Evolutionary conservation across 53 echinoderm and acorn worm genomes (phyloP).

Genomic region (Arbacia lixula): DNA sequence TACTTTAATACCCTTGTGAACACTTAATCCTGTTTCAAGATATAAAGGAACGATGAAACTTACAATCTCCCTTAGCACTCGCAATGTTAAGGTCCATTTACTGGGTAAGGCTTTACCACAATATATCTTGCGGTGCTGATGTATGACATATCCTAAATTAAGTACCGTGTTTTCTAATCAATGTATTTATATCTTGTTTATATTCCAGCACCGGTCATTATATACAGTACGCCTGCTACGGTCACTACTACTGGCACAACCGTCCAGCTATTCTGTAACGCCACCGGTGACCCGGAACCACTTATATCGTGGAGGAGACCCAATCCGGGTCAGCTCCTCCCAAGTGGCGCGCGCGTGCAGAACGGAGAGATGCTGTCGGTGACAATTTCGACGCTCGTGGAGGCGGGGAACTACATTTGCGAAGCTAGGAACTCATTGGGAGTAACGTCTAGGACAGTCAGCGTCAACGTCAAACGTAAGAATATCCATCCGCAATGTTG

Average conservation of each 20-base stretch:
- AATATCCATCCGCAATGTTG: too few species aligned
- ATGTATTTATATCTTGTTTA: too few species aligned
- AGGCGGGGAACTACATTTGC: conserved; percentile 26
- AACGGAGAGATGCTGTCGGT: background rate
- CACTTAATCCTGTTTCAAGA: too few species aligned
- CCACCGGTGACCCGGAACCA: conserved; percentile 74
- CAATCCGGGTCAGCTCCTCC: conserved; percentile 43
- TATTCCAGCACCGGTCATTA: conserved; percentile 14
- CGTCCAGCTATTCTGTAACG: conserved; percentile 64
- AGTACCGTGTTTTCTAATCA: too few species aligned
- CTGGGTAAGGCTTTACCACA: too few species aligned
- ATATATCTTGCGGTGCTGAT: too few species aligned
- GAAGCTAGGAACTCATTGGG: conserved; percentile 37
- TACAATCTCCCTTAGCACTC: too few species aligned
- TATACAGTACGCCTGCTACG: conserved; percentile 38
- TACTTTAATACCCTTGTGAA: too few species aligned
- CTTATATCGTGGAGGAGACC: conserved; percentile 52
- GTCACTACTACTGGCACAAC: conserved; percentile 41
- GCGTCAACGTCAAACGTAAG: conserved; percentile 49
- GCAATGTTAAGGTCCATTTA: too few species aligned
- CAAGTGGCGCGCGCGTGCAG: conserved; percentile 17
- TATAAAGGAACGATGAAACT: too few species aligned
- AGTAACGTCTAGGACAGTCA: conserved; percentile 3
- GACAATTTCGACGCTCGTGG: background rate
- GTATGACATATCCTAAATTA: too few species aligned